A percentile compares a stretch with the other conserved stretches of the same genome.
Conservation (phyloP, 2,113 vertebrate genomes). For the human (Homo sapiens) region GRCh38 chr4:59827501-59828000, state of each 20-base stretch:
- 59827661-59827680: constrained; percentile 77
- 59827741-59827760: constrained; percentile 61
- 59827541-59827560: constrained; percentile 72
- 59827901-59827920: not conserved
- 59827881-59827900: not conserved
- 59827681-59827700: constrained; percentile 65
- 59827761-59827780: not conserved
- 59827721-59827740: constrained; percentile 67
- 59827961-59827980: accelerated
- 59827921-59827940: not conserved
- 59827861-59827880: not conserved
- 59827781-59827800: not conserved
- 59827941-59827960: not conserved
- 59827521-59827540: constrained; percentile 70
- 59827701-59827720: constrained; percentile 71
- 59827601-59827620: constrained; percentile 78
- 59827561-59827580: constrained; percentile 68
- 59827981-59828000: not conserved
- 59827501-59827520: constrained; percentile 69
- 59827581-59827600: constrained; percentile 66
- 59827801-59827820: not conserved
- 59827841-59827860: not conserved
- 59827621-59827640: constrained; percentile 82
- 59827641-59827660: constrained; percentile 79
- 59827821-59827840: not conserved